Evolutionary conservation across 2,888 invertebrate genomes (phyloP), one percentile per base, ranked within the genome.

Genomic region (Minunthozetes semirufus): DNA sequence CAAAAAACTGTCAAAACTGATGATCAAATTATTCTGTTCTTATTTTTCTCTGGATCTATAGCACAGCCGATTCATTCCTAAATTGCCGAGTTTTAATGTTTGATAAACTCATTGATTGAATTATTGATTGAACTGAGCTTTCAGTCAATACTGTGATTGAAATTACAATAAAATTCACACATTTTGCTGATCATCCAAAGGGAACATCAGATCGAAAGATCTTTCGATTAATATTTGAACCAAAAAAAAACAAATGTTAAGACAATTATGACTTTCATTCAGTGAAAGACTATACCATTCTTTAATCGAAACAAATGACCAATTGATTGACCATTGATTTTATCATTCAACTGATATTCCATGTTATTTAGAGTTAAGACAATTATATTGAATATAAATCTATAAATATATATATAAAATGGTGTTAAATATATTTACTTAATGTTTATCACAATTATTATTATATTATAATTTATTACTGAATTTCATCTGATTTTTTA

Each of bases 61-160:
- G 78, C 78, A 78, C 76, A 79, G 80, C 68, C 78, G 79, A 25
- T 80, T 80, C 77, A 80, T 80, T 72, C 80, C 80, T 15, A 80
- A 80, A 74, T 76, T 80, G 73, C 80, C 80, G 72, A 80, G 79
- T 75, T 75, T 75, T 59, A 75, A 75, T 50, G 75, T 75, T 42
- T 75, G 29, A 75, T 50, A 13, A 72, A 68, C n/a, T 68, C n/a
- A 59, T 59, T 42, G 42, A 42, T 53, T 53, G 53, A 53, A 3
- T 53, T 4, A 48, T 48, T 13, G 17, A 17, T 48, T 48, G 11
- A n/a, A 56, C 22, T 25, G 6, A 56, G 5, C 9, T 22, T 56
- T 56, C 22, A 56, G n/a, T 56, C 6, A 9, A 27, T 27, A 11
- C 66, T 66, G 66, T 66, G 66, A 66, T 66, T 66, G 11, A 63